These are phyloP conservation scores for Oostethus manadensis DNA, from an alignment of 2,113 vertebrate genomes.

Conservation along the genomic window DNA sequence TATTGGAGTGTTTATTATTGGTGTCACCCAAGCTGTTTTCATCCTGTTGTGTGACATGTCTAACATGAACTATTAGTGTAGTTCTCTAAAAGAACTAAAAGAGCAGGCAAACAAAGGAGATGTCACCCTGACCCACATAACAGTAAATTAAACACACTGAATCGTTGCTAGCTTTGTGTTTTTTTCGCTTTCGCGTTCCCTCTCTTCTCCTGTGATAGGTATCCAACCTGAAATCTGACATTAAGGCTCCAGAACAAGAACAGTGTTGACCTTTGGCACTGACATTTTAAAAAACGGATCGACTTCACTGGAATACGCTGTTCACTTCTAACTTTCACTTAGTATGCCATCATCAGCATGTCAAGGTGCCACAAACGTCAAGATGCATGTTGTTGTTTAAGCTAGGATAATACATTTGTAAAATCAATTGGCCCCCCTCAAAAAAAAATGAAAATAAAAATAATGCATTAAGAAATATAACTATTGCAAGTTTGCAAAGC, in stretches of 20 bases:
- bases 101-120: conserved; percentile 14
- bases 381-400: too few species aligned
- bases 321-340: too few species aligned
- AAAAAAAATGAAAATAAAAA: too few species aligned
- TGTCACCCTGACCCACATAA: conserved; percentile 35
- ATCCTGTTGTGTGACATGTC: conserved; percentile 26
- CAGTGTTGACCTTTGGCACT: conserved; percentile 43
- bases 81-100: conserved; percentile 23
- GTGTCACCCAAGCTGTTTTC: conserved; percentile 18
- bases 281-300: conserved; percentile 37
- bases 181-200: background rate
- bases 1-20: conserved; percentile 18
- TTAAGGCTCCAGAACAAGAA: conserved; percentile 13
- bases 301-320: conserved; percentile 6
- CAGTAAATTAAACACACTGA: conserved; percentile 27
- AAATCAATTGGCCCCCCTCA: too few species aligned
- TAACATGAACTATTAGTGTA: conserved; percentile 32
- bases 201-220: background rate
- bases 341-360: too few species aligned
- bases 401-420: too few species aligned
- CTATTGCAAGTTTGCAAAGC: too few species aligned
- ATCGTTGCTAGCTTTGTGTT: background rate
- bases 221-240: conserved; percentile 1
- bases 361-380: too few species aligned
- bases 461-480: too few species aligned